Percentiles rank a stretch among this genome's conserved stretches.
These are phyloP conservation scores for Cercopithecus neglectus DNA, from an alignment of 2,797 vertebrate genomes.

Conservation along the genomic window DNA sequence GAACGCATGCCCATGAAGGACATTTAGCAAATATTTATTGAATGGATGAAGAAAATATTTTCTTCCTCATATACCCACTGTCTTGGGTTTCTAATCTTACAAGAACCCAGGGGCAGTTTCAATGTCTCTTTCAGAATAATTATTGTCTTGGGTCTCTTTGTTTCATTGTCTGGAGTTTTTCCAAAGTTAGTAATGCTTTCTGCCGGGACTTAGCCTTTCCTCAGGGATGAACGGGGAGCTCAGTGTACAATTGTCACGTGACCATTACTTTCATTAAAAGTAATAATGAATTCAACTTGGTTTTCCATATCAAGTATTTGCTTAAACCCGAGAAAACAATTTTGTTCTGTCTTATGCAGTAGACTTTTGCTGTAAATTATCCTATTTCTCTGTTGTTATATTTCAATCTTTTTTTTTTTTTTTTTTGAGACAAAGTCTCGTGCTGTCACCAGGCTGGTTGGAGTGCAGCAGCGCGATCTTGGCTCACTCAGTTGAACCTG, in stretches of 20 bases:
- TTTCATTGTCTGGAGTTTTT: background rate
- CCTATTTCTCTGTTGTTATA: background rate
- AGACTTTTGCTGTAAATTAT: background rate
- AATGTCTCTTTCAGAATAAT: background rate
- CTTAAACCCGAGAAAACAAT: background rate
- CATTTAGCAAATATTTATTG: background rate
- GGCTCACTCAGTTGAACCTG: no score
- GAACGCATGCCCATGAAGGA: background rate
- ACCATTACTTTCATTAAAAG: background rate
- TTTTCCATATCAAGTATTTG: background rate
- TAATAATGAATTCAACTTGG: background rate
- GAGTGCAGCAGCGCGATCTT: no score
- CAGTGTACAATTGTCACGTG: background rate
- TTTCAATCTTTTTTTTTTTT: background rate
- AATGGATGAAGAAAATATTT: background rate
- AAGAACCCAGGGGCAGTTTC: background rate
- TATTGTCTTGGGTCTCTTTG: background rate
- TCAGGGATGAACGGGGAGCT: background rate
- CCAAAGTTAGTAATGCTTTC: background rate
- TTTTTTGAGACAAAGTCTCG: no score
- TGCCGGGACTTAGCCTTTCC: background rate
- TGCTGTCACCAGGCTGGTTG: rapidly evolving
- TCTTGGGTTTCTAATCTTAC: background rate
- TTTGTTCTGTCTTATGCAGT: background rate
- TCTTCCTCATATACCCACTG: background rate